Base-by-base conservation (phyloP, 2,888 invertebrate genomes). In the Leptinotarsa tumamoca region DNA sequence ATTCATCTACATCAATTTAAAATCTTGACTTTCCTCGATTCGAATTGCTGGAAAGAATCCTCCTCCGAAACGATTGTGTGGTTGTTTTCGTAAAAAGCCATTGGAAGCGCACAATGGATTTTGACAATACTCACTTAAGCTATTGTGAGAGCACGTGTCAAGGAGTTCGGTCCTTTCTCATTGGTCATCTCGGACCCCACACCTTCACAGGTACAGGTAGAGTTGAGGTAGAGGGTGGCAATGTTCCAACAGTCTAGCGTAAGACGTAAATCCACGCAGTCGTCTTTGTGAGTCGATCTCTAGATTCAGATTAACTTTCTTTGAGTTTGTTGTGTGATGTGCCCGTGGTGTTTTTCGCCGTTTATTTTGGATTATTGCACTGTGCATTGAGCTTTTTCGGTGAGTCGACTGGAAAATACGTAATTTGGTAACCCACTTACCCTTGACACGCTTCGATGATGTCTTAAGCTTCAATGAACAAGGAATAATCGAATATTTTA, bases 151-250 rank as follows among this genome's bases (percentile, higher is more conserved):
- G 79, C 80, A 79, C 79, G 80, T 80, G 80, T 80, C 80, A 79
- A 75, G 75, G 69, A 33, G 68, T 71, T 75, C 68, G 69, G 72
- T 66, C 27, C 67, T 52, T 73, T 79, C 78, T 68, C 68, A 81
- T 82, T 82, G 82, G 81, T 78, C 78, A 77, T 67, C 67, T 77
- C 71, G 77, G 80, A 82, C 79, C 84, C 84, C 83, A 84, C 83
- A 82, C 83, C 82, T 82, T 76, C 73, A 76, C 80, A 78, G 80
- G 76, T 79, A 80, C 82, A 82, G 69, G 69, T 52, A 74, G 69
- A 73, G 58, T 58, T 58, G 58, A 58, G 83, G 82, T 82, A 81
- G 82, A 83, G 83, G 82, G 83, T 84, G 82, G 82, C 72, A 74
- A 77, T 76, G 68, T 71, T 71, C 74, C 70, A 77, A 76, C 82